Evolutionary conservation across 37 sponge, comb jelly and placozoan species (phyloP).

Genomic region (Aphrocallistes beatrix): DNA sequence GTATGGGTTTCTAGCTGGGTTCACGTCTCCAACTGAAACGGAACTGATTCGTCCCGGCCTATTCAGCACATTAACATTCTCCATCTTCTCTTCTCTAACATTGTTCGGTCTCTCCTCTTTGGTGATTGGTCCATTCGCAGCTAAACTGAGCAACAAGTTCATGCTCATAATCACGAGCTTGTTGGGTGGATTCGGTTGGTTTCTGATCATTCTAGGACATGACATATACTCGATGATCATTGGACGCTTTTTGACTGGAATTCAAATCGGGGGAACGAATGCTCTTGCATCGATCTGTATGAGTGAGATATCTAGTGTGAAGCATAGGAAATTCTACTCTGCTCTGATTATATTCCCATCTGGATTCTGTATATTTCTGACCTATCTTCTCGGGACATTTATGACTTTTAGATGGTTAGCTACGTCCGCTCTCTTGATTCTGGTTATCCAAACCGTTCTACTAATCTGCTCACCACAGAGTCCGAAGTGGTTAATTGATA

Average conservation of each 20-base stretch:
- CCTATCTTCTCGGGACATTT: too few relatives aligned
- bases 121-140: background rate
- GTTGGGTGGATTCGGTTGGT: background rate
- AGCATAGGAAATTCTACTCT: background rate
- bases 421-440: background rate
- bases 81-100: background rate
- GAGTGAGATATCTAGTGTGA: background rate
- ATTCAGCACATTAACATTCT: background rate
- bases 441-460: background rate
- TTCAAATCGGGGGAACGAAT: background rate
- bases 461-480: background rate
- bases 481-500: background rate
- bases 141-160: background rate
- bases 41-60: background rate
- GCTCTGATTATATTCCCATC: background rate
- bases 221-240: background rate
- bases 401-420: conserved; percentile 22
- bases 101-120: background rate
- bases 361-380: too few relatives aligned
- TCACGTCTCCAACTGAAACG: background rate
- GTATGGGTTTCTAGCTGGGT: background rate
- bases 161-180: background rate
- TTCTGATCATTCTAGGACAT: background rate
- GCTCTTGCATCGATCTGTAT: background rate
- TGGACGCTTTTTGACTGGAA: background rate